Evolutionary conservation across 2,888 invertebrate genomes (phyloP).

Genomic region (Rotaria magnacalcarata): DNA sequence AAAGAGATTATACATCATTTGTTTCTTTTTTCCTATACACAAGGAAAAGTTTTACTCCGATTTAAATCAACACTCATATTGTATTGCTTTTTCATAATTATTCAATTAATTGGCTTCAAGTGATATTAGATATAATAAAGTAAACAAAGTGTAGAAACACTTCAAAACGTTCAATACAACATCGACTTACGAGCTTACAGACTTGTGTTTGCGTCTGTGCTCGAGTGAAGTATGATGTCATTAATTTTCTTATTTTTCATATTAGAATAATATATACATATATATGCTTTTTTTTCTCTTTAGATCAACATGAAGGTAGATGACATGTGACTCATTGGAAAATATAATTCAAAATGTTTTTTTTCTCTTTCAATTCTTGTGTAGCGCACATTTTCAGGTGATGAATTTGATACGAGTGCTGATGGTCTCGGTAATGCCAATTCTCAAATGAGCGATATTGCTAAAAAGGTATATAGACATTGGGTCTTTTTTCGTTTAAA

Average conservation of each 20-base stretch:
- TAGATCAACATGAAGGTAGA: constrained; percentile 20
- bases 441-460: neutral
- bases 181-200: neutral
- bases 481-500: too few relatives aligned
- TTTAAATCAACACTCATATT: neutral
- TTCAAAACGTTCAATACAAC: neutral
- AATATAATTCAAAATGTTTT: too few relatives aligned
- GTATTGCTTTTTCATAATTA: neutral
- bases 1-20: neutral
- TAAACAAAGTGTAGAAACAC: neutral
- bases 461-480: neutral
- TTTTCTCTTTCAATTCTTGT: neutral
- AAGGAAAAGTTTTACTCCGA: neutral
- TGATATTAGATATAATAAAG: neutral
- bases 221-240: neutral
- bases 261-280: neutral
- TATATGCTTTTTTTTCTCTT: neutral
- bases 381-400: constrained; percentile 21
- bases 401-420: constrained; percentile 18
- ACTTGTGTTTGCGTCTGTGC: constrained; percentile 29
- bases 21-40: neutral
- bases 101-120: neutral
- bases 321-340: too few relatives aligned
- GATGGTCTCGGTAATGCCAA: neutral
- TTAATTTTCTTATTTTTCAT: neutral